These are phyloP conservation scores for Tamias sibiricus DNA, from an alignment of 2,113 vertebrate genomes.

Conservation along the genomic window DNA sequence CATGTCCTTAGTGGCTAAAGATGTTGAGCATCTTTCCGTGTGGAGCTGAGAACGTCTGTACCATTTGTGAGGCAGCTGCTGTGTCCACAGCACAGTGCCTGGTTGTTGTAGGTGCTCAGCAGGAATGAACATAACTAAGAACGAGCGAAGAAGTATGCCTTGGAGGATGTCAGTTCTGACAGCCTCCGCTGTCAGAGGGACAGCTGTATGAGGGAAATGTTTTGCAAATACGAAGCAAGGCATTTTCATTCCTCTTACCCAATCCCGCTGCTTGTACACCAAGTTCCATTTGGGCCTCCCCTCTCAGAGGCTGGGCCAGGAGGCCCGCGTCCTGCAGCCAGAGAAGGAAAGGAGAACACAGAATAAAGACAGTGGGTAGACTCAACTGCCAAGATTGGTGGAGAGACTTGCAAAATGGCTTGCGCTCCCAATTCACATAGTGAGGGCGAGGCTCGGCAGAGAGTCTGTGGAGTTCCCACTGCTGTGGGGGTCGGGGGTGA, in stretches of 20 bases:
- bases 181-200: background rate
- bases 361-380: background rate
- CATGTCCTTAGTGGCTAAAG: background rate
- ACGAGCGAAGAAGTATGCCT: background rate
- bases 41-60: background rate
- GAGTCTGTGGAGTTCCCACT: background rate
- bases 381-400: background rate
- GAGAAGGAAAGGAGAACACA: background rate
- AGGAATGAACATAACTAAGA: background rate
- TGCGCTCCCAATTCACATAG: background rate
- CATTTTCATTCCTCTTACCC: background rate
- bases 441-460: background rate
- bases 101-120: background rate
- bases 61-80: background rate
- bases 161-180: background rate
- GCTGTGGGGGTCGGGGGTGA: too few species aligned
- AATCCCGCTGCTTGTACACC: background rate
- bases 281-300: background rate
- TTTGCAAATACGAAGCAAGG: conserved; percentile 6
- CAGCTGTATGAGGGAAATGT: background rate
- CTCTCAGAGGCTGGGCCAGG: conserved; percentile 22
- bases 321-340: background rate
- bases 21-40: background rate
- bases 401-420: conserved; percentile 18
- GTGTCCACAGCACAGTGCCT: background rate